Percentiles rank a stretch among this genome's conserved stretches.
Evolutionary conservation across 2,888 invertebrate genomes (phyloP).

Genomic region (Ophion slaviceki): DNA sequence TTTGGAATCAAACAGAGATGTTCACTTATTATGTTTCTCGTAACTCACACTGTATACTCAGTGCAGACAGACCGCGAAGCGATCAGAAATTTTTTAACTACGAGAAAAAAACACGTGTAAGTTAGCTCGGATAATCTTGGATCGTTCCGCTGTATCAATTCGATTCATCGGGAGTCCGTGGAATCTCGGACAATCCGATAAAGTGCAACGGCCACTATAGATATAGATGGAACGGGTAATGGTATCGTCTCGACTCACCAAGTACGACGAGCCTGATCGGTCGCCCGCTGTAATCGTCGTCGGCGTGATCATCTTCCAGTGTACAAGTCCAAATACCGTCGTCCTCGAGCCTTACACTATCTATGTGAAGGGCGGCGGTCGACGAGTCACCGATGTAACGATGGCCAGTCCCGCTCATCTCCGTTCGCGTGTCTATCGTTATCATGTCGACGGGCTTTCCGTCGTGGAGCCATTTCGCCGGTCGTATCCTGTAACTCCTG

Average conservation of each 20-base stretch:
- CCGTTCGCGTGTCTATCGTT: constrained; percentile 82
- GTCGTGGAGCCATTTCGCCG: constrained; percentile 81
- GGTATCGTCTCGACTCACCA: constrained; percentile 84
- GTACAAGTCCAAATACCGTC: constrained; percentile 90
- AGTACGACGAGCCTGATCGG: constrained; percentile 88
- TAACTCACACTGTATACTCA: too few species aligned
- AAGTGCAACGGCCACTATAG: neutral
- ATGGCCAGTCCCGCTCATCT: constrained; percentile 82
- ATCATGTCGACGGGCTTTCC: constrained; percentile 81
- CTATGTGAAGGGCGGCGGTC: constrained; percentile 84
- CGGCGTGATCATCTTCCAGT: constrained; percentile 87
- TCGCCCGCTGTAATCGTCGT: constrained; percentile 87
- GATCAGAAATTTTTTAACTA: too few species aligned
- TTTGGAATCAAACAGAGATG: too few species aligned
- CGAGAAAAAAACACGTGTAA: too few species aligned
- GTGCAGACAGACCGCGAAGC: too few species aligned
- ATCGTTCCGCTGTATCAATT: too few species aligned
- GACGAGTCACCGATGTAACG: constrained; percentile 82
- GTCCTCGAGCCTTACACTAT: constrained; percentile 87
- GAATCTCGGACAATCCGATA: constrained; percentile 7
- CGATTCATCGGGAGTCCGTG: too few species aligned
- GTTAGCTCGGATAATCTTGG: too few species aligned
- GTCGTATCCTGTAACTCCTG: constrained; percentile 81
- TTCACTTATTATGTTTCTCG: too few species aligned
- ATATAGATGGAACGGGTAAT: neutral